Evolutionary conservation across 2,888 invertebrate genomes (phyloP).

Genomic region (Thymelicus acteon): DNA sequence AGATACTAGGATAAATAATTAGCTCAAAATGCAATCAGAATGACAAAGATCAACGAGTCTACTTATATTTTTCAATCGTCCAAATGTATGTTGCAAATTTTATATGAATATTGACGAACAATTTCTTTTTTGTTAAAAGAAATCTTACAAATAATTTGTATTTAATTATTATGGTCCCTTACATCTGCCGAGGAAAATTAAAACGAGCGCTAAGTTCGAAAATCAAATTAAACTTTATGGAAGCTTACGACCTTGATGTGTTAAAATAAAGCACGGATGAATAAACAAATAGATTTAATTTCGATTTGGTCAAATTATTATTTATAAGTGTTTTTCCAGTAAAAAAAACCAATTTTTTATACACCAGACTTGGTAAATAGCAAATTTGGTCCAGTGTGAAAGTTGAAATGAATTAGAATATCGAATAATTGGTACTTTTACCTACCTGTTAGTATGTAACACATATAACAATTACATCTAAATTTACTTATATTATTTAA

Average conservation of each 20-base stretch:
- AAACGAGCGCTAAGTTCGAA: not conserved
- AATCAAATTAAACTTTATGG: not conserved
- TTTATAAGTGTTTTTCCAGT: no score
- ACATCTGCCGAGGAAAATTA: not conserved
- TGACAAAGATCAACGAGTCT: slow-evolving; percentile 33
- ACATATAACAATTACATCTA: slow-evolving; percentile 12
- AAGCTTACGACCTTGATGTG: no score
- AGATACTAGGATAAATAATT: slow-evolving; percentile 9
- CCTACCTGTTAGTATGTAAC: not conserved
- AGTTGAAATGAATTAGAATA: not conserved
- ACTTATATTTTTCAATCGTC: not conserved
- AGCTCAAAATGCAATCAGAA: slow-evolving; percentile 21
- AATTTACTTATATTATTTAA: slow-evolving; percentile 37
- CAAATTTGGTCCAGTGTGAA: no score
- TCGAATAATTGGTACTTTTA: slow-evolving; percentile 2
- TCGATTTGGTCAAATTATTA: no score
- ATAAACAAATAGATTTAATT: no score
- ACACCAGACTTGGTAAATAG: no score
- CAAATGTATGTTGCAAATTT: no score
- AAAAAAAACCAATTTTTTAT: no score
- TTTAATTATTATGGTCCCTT: not conserved
- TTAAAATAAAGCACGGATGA: no score
- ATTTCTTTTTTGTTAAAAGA: no score
- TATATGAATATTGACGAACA: not conserved
- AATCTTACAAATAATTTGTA: no score